Conservation (phyloP, 2,888 invertebrate genomes). For the Meandrusa payeni region DNA sequence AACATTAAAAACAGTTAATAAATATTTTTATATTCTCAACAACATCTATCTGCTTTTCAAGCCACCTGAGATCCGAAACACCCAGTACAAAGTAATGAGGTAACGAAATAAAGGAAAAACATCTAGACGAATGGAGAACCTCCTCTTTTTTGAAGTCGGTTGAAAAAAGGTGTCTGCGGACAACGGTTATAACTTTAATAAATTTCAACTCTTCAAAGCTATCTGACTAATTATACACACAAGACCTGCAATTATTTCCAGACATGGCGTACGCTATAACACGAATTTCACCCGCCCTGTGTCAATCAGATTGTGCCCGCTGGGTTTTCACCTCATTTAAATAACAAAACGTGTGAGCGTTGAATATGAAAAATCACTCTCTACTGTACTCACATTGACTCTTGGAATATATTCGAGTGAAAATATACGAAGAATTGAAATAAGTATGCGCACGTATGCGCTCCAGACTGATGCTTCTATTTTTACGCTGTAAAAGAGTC, state of each 20-base stretch:
- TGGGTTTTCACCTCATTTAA: slow-evolving; percentile 53
- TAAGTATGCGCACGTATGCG: background rate
- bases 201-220: no score
- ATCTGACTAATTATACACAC: no score
- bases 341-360: slow-evolving; percentile 50
- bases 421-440: slow-evolving; percentile 7
- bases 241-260: background rate
- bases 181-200: no score
- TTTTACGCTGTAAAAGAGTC: background rate
- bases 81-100: no score
- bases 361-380: slow-evolving; percentile 42
- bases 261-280: background rate
- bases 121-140: no score
- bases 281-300: slow-evolving; percentile 4
- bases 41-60: no score
- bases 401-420: slow-evolving; percentile 4
- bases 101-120: no score
- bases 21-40: no score
- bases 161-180: no score
- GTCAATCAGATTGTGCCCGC: slow-evolving; percentile 27
- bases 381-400: slow-evolving; percentile 16
- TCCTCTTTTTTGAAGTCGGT: no score
- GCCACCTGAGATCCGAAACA: no score
- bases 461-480: background rate
- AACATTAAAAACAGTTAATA: no score